These are phyloP conservation scores for Trichomalopsis sarcophagae DNA, from an alignment of 1,140 invertebrate genomes.

Conservation along the genomic window DNA sequence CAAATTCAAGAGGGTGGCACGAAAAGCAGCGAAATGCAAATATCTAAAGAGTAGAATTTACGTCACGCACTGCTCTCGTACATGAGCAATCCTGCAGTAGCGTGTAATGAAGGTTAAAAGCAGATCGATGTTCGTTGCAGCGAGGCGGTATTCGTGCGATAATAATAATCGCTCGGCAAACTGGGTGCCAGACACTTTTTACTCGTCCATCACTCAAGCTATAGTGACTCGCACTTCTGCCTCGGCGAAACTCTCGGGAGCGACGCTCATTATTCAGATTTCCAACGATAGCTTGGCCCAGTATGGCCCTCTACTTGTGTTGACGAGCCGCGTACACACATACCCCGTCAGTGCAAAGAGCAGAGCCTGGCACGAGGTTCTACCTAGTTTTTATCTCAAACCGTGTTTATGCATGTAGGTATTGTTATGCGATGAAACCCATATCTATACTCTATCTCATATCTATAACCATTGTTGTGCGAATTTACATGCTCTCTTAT, in stretches of 20 bases:
- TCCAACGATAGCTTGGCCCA: too few relatives aligned
- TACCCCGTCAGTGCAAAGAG: not conserved
- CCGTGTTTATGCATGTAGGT: not conserved
- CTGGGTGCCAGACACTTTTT: conserved; percentile 59
- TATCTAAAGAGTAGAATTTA: conserved; percentile 10
- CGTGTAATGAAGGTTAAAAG: not conserved
- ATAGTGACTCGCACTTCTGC: conserved; percentile 44
- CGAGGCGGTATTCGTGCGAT: conserved; percentile 54
- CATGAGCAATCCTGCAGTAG: not conserved
- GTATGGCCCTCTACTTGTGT: too few relatives aligned
- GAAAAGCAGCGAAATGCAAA: too few relatives aligned
- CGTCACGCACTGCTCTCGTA: not conserved
- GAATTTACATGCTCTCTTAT: too few relatives aligned
- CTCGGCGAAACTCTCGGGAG: conserved; percentile 58
- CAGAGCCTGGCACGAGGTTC: not conserved
- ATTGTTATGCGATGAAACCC: too few relatives aligned
- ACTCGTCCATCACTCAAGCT: conserved; percentile 57
- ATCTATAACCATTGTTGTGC: too few relatives aligned
- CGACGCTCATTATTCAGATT: conserved; percentile 24
- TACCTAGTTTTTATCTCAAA: not conserved
- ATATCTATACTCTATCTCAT: too few relatives aligned
- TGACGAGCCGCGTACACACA: not conserved
- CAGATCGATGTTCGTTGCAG: conserved; percentile 17
- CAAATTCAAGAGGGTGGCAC: too few relatives aligned
- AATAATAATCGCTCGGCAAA: conserved; percentile 67